Conservation (phyloP, 2,113 vertebrate species). For the Muntiacus reevesi region DNA sequence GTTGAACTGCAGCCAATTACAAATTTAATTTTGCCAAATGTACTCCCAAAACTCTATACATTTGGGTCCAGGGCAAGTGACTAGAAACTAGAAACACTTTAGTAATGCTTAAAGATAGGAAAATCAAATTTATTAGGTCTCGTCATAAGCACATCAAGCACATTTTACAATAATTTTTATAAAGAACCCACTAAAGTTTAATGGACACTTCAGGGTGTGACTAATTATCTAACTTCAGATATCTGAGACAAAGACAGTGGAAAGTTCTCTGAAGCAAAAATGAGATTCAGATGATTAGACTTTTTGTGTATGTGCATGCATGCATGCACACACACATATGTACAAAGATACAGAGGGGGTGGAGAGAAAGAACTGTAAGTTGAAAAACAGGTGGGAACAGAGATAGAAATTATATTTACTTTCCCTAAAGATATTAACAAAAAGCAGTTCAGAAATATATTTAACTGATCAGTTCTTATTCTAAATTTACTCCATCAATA, state of each 20-base stretch:
- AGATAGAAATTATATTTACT: background rate
- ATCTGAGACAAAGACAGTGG: background rate
- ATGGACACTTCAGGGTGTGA: background rate
- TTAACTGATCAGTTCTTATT: background rate
- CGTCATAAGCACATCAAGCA: background rate
- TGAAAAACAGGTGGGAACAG: background rate
- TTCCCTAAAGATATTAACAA: slow-evolving; percentile 1
- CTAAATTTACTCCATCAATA: slow-evolving; percentile 14
- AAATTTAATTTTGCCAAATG: background rate
- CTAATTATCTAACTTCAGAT: background rate
- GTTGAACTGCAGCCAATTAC: slow-evolving; percentile 1
- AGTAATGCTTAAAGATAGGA: background rate
- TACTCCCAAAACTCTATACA: background rate
- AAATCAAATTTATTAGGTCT: slow-evolving; percentile 15
- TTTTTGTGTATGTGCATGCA: background rate
- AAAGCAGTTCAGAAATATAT: background rate
- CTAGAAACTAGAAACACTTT: slow-evolving; percentile 1
- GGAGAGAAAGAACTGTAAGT: background rate
- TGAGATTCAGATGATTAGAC: background rate
- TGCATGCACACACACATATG: background rate
- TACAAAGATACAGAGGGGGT: background rate
- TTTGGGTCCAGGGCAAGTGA: background rate
- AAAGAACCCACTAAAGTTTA: background rate
- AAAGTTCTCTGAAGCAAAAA: background rate
- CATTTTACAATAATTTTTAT: slow-evolving; percentile 9